Evolutionary conservation across 1,140 invertebrate species (phyloP).

Genomic region (Lamellibrachia luymesi): DNA sequence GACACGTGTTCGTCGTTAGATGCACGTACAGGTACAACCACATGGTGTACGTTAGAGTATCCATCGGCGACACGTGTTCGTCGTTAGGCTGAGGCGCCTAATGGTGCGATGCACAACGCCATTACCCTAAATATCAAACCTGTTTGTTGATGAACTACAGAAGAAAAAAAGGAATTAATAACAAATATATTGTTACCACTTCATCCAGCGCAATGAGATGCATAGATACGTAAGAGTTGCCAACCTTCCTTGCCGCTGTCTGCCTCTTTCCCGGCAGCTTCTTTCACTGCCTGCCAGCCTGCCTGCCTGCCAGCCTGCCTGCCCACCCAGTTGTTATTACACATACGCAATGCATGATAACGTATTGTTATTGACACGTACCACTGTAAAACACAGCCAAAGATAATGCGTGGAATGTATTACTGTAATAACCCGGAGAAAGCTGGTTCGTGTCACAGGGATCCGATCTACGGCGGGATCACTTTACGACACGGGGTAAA

Average conservation of each 20-base stretch:
- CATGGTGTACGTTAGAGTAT: not conserved
- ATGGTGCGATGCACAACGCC: not conserved
- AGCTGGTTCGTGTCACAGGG: not conserved
- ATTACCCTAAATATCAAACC: not conserved
- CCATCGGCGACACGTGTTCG: not conserved
- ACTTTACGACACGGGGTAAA: not conserved
- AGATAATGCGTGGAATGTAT: constrained; percentile 1
- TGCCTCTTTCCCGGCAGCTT: too few species aligned
- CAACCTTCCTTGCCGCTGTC: too few species aligned
- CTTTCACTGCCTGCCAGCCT: too few species aligned
- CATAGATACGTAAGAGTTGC: too few species aligned
- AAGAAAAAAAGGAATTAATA: not conserved
- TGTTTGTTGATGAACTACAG: not conserved
- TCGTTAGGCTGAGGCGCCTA: not conserved
- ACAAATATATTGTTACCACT: not conserved
- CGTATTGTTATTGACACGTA: not conserved
- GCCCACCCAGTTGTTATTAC: not conserved
- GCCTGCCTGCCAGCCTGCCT: too few species aligned
- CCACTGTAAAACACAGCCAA: not conserved
- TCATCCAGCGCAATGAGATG: not conserved
- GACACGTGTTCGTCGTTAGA: not conserved
- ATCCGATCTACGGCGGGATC: not conserved
- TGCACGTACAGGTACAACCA: not conserved
- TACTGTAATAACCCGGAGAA: not conserved
- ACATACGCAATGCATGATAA: not conserved